Percentiles rank a stretch among this genome's conserved stretches.
phyloP scores from a whole-genome alignment of 2,113 vertebrate genomes.

The Numida meleagris region DNA sequence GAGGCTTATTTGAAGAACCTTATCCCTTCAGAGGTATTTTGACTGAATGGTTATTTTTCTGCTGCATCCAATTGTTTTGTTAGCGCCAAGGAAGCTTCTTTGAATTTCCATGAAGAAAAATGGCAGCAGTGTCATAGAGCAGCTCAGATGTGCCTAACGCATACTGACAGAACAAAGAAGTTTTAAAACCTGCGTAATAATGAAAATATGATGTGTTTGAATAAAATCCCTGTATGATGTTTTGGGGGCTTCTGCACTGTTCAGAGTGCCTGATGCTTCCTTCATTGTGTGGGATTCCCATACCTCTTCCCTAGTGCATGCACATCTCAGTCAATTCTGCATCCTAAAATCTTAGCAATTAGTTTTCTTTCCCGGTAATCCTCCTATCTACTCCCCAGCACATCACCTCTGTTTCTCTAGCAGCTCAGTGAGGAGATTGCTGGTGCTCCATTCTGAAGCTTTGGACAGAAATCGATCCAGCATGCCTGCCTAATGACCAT shows the following conservation, averaged over 20 bases:
- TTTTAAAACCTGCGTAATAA: not conserved
- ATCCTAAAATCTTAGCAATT: not conserved
- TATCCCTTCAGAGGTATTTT: not conserved
- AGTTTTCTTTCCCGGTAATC: not conserved
- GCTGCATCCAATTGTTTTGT: not conserved
- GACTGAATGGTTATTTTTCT: not conserved
- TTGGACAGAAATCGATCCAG: not conserved
- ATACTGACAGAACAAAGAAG: not conserved
- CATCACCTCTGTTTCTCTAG: not conserved
- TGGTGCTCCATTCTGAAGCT: not conserved
- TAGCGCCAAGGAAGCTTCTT: not conserved
- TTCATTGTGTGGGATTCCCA: not conserved
- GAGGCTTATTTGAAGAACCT: not conserved
- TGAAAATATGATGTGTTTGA: not conserved
- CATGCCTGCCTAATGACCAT: not conserved
- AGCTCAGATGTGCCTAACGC: not conserved
- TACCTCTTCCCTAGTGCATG: fast-evolving
- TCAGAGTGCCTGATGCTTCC: not conserved
- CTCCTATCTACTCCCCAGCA: not conserved
- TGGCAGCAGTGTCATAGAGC: not conserved
- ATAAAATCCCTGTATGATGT: not conserved
- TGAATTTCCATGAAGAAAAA: not conserved
- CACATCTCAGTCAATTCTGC: not conserved
- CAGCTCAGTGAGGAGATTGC: not conserved
- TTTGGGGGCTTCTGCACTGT: not conserved